These are phyloP conservation scores for Lacerta bilineata DNA, from an alignment of 2,797 vertebrate species.

Conservation along the genomic window DNA sequence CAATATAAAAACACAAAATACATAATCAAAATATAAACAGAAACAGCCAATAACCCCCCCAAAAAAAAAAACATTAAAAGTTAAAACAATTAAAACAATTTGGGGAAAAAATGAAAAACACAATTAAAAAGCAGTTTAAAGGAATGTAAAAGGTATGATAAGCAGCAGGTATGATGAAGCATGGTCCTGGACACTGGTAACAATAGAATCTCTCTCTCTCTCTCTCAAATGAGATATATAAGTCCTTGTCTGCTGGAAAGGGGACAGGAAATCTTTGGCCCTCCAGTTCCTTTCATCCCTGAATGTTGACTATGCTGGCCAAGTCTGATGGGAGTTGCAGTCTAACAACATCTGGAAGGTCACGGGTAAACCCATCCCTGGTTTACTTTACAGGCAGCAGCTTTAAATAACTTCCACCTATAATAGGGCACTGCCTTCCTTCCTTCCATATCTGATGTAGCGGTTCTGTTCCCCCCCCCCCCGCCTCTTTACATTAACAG, in stretches of 20 bases:
- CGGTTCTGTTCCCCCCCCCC: neutral
- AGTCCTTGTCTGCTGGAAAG: neutral
- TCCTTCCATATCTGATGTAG: neutral
- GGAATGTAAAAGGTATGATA: neutral
- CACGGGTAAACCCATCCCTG: no score
- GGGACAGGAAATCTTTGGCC: neutral
- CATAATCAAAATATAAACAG: no score
- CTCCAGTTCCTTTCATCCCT: no score
- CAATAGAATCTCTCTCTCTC: neutral
- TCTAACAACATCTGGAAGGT: no score
- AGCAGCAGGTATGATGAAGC: neutral
- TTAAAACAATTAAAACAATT: no score
- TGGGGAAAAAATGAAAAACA: no score
- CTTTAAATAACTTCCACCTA: neutral
- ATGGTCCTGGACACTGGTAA: neutral
- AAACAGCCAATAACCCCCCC: no score
- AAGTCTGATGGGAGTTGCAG: no score
- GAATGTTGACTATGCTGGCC: no score
- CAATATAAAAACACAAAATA: no score
- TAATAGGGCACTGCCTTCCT: neutral
- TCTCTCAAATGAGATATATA: neutral
- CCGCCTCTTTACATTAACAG: neutral
- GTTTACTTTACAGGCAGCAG: neutral
- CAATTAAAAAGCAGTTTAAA: no score
- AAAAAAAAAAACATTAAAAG: no score